Conservation (phyloP, 2,888 invertebrate genomes). For the Coleophora flavipennella region DNA sequence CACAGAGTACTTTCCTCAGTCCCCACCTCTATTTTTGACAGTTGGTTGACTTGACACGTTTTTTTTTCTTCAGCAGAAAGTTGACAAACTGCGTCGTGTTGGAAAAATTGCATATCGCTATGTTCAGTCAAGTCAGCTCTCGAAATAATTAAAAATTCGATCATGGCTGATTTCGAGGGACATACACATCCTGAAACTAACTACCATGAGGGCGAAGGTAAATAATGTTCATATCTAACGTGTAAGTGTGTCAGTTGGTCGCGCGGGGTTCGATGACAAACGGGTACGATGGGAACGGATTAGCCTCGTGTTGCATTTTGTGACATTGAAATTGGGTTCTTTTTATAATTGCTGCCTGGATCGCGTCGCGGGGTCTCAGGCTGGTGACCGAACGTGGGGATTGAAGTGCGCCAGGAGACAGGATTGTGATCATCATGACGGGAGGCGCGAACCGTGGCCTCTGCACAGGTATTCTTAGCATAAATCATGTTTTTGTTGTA, state of each 20-base stretch:
- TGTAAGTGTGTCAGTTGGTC: conserved; percentile 44
- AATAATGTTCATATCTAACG: conserved; percentile 60
- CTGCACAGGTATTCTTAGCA: conserved; percentile 48
- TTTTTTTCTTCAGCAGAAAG: conserved; percentile 33
- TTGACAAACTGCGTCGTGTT: conserved; percentile 65
- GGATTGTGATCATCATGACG: conserved; percentile 40
- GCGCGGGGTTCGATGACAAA: conserved; percentile 22
- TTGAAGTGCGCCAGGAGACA: conserved; percentile 28
- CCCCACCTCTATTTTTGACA: conserved; percentile 26
- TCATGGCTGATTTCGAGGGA: conserved; percentile 68
- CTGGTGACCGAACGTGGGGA: conserved; percentile 29
- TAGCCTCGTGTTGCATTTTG: conserved; percentile 64
- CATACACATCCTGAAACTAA: conserved; percentile 64
- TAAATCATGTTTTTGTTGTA: conserved; percentile 20
- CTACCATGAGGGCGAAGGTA: conserved; percentile 70
- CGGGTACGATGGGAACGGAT: conserved; percentile 33
- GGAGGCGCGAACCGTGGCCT: conserved; percentile 56
- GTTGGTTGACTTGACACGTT: conserved; percentile 39
- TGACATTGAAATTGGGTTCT: conserved; percentile 71
- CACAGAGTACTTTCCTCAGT: no score
- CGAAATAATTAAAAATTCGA: conserved; percentile 64
- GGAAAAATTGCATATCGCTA: conserved; percentile 65
- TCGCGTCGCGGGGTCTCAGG: conserved; percentile 48
- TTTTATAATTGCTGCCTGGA: conserved; percentile 71
- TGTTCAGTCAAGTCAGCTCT: conserved; percentile 67